Conservation (phyloP, 2,113 vertebrate species). For the Narcine bancroftii region DNA sequence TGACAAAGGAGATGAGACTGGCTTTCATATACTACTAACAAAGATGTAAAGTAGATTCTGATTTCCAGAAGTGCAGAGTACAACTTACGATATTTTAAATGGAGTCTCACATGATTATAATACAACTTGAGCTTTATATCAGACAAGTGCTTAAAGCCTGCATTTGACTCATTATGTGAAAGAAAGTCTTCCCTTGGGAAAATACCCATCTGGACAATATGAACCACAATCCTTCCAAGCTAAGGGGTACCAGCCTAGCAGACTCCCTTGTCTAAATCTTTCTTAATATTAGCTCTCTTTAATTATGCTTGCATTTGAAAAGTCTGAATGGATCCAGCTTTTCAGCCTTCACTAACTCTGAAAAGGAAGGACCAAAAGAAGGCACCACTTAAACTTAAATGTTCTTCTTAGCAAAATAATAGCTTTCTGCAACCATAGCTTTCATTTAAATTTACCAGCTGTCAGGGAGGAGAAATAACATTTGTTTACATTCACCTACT, state of each 20-base stretch:
- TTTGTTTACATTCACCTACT: background rate
- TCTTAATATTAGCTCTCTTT: slow-evolving; percentile 18
- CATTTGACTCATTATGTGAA: slow-evolving; percentile 21
- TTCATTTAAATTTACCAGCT: background rate
- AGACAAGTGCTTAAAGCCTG: background rate
- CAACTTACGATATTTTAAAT: background rate
- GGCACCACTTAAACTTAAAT: slow-evolving; percentile 30
- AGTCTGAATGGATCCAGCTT: slow-evolving; percentile 12
- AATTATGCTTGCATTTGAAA: slow-evolving; percentile 23
- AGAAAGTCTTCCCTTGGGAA: slow-evolving; percentile 30
- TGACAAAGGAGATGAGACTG: slow-evolving; percentile 15
- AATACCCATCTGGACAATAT: slow-evolving; percentile 35
- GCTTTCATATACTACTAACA: slow-evolving; percentile 17
- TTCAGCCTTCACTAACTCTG: background rate
- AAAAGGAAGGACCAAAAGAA: slow-evolving; percentile 8
- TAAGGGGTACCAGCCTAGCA: background rate
- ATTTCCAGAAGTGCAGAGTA: background rate
- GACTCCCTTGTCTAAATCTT: slow-evolving; percentile 23
- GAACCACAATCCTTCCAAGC: background rate
- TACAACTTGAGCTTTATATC: background rate
- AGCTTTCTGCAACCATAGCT: background rate
- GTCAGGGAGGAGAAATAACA: background rate
- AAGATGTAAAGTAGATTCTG: background rate
- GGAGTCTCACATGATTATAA: background rate
- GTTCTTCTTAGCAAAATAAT: slow-evolving; percentile 17